phyloP scores from a whole-genome alignment of 1,140 invertebrate genomes.

The Atta texana region DNA sequence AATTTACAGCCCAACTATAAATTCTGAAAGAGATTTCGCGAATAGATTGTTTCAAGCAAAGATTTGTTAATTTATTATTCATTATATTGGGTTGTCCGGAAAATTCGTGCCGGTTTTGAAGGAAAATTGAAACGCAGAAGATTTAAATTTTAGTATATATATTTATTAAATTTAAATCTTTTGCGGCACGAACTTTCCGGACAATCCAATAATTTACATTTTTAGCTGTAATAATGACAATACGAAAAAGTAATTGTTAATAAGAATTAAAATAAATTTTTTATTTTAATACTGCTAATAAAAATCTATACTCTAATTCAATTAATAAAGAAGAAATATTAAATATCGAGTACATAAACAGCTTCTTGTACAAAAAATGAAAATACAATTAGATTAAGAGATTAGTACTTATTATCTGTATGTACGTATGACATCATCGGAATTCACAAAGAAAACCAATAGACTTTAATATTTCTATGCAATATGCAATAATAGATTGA shows the following conservation, averaged over 20 bases:
- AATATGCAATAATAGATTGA: background rate
- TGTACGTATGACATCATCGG: background rate
- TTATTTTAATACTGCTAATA: background rate
- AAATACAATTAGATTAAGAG: background rate
- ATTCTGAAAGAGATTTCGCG: background rate
- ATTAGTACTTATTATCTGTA: background rate
- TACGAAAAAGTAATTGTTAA: background rate
- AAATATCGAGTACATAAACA: background rate
- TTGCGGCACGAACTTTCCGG: no score
- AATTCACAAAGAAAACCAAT: background rate
- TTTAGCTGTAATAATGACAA: background rate
- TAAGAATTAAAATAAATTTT: constrained; percentile 5
- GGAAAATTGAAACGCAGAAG: no score
- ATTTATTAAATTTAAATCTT: no score
- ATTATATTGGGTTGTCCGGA: background rate
- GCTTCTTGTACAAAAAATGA: background rate
- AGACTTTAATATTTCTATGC: background rate
- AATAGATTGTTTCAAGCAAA: background rate
- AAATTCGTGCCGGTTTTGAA: no score
- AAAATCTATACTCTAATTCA: background rate
- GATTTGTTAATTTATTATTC: background rate
- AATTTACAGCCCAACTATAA: background rate
- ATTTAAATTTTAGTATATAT: no score
- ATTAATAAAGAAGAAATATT: background rate
- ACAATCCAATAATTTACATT: background rate